Conservation (phyloP, 2,113 vertebrate species). For the Puffinus mauretanicus region DNA sequence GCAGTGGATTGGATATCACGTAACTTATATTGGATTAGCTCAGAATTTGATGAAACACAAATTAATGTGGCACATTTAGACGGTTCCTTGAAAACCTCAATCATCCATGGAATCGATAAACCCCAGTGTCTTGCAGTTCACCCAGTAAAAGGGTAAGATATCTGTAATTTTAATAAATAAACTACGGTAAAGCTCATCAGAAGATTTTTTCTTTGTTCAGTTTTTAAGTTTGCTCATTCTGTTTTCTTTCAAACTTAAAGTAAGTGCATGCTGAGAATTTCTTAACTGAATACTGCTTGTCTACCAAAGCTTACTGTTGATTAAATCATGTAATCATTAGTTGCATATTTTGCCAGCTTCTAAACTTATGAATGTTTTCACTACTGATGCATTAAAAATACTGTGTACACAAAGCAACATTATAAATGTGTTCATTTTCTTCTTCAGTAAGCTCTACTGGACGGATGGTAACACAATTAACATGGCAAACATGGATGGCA, state of each 20-base stretch:
- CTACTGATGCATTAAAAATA: background rate
- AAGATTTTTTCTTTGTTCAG: background rate
- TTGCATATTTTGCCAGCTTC: background rate
- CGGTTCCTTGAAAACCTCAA: constrained; percentile 96
- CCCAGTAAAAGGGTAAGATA: constrained; percentile 92
- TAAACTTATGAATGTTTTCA: background rate
- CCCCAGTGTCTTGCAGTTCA: constrained; percentile 93
- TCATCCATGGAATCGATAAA: constrained; percentile 97
- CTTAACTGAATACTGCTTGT: background rate
- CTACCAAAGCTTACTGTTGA: background rate
- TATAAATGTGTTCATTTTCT: background rate
- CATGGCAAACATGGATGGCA: constrained; percentile 97
- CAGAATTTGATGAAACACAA: constrained; percentile 97
- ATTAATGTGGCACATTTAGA: constrained; percentile 96
- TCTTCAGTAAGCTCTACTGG: constrained; percentile 93
- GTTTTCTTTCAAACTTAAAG: background rate
- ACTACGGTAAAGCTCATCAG: background rate
- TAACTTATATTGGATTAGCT: constrained; percentile 99
- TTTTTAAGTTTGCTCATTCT: background rate
- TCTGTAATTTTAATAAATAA: constrained; percentile 11
- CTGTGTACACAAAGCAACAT: background rate
- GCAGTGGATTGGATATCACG: constrained; percentile 97
- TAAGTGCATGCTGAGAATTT: background rate
- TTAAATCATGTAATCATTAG: background rate
- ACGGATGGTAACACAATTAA: constrained; percentile 97